Evolutionary conservation across 2,113 vertebrate species (phyloP).

Genomic region (Cyprinus carpio): DNA sequence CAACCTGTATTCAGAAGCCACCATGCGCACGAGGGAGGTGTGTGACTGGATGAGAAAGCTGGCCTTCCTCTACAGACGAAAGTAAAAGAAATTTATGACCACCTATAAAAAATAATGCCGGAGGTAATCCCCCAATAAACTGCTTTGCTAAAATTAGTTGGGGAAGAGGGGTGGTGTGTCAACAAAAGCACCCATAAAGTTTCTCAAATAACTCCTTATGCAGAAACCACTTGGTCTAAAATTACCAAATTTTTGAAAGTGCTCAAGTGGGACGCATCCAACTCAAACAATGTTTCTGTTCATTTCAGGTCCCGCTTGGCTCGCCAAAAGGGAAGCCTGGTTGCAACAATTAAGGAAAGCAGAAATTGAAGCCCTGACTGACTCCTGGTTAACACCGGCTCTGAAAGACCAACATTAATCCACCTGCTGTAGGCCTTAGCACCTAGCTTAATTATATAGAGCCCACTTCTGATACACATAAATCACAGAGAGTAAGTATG

Average conservation of each 20-base stretch:
- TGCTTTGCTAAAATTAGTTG: slow-evolving; percentile 47
- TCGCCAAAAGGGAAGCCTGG: slow-evolving; percentile 99
- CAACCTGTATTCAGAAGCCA: slow-evolving; percentile 95
- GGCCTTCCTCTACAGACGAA: slow-evolving; percentile 97
- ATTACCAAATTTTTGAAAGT: slow-evolving; percentile 67
- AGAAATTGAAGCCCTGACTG: slow-evolving; percentile 98
- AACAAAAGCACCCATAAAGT: slow-evolving; percentile 23
- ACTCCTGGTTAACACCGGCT: slow-evolving; percentile 99
- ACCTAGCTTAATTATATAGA: slow-evolving; percentile 69
- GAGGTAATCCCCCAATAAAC: slow-evolving; percentile 82
- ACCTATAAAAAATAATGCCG: slow-evolving; percentile 99
- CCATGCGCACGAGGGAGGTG: slow-evolving; percentile 94
- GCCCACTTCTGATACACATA: slow-evolving; percentile 64
- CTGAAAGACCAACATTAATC: slow-evolving; percentile 98
- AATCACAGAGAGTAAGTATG: slow-evolving; percentile 63
- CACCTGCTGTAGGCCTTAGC: slow-evolving; percentile 88
- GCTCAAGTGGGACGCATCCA: slow-evolving; percentile 69
- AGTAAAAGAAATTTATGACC: slow-evolving; percentile 99
- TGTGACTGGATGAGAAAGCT: slow-evolving; percentile 99
- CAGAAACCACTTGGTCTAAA: slow-evolving; percentile 40
- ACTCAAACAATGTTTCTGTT: slow-evolving; percentile 76
- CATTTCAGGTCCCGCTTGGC: slow-evolving; percentile 91
- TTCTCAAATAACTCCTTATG: slow-evolving; percentile 45
- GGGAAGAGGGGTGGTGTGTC: slow-evolving; percentile 51
- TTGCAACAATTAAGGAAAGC: slow-evolving; percentile 95